Base-by-base conservation (phyloP, 2,888 invertebrate genomes). In the Mystacides longicornis region DNA sequence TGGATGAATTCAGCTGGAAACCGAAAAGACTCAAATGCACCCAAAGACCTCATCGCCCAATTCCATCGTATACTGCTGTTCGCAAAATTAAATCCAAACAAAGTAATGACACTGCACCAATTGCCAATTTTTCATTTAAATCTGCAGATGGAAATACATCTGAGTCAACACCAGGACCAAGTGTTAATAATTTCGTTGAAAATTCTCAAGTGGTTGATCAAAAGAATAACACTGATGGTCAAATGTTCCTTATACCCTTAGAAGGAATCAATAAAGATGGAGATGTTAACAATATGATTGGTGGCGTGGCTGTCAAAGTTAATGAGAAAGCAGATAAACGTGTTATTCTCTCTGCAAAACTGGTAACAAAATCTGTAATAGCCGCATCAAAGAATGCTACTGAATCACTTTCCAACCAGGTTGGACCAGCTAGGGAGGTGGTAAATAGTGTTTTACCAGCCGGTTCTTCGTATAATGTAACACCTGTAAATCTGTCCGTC, bases 261-360 rank as follows among this genome's bases (percentile, higher is more conserved):
- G 81, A 81, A 55, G 75, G 77, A 9, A 69, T 73, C 48, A 68
- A 67, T 14, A 52, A 62, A 54, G 63, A 68, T 31, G 67, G 68
- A 53, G 59, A 61, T 50, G 62, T 62, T 27, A 66, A 66, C 53
- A 76, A 75, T 59, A 60, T 79, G 16, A 81, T 82, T 56, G 81
- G 82, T 63, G 83, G 82, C 1, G 83, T 83, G 1, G 81, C 82
- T 1, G 82, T 83, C 1, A 83, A 83, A 65, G 65, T 84, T 33
- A 81, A 83, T 1, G 78, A 77, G 42, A 81, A 81, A 2, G 80
- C 81, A 1, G 81, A 82, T 65, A 82, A 82, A 55, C 72, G 80
- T 59, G 82, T 83, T 23, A 71, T 74, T 2, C 79, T 83, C 73
- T 77, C 81, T 61, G 83, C 83, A 0, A 82, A 83, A 51, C 66